These are phyloP conservation scores for Pseudomyrmex flavicornis DNA, from an alignment of 1,140 invertebrate genomes.

Conservation along the genomic window DNA sequence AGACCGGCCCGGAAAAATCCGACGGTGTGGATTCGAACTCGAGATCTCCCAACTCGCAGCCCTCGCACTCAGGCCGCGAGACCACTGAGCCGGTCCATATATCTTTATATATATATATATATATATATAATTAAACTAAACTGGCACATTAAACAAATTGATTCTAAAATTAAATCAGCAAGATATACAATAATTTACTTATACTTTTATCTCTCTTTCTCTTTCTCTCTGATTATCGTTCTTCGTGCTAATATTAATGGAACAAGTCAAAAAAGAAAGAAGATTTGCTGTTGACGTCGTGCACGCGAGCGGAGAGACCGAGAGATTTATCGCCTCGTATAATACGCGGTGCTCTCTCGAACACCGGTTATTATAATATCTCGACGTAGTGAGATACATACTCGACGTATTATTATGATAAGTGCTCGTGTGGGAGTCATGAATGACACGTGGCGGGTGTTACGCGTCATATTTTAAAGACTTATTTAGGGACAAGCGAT, in stretches of 20 bases:
- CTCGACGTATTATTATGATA: slow-evolving; percentile 66
- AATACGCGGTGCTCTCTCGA: slow-evolving; percentile 61
- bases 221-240: slow-evolving; percentile 10
- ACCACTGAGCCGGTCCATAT: too few species aligned
- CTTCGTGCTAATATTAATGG: slow-evolving; percentile 24
- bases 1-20: too few species aligned
- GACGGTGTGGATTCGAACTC: too few species aligned
- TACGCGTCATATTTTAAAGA: slow-evolving; percentile 36
- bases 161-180: too few species aligned
- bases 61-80: too few species aligned
- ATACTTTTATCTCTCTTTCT: too few species aligned
- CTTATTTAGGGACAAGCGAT: slow-evolving; percentile 32
- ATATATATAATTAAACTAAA: too few species aligned
- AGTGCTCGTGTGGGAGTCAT: slow-evolving; percentile 61
- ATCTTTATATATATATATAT: too few species aligned
- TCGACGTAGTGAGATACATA: slow-evolving; percentile 56
- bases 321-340: slow-evolving; percentile 69
- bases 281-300: not conserved
- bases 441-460: slow-evolving; percentile 53
- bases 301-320: slow-evolving; percentile 22
- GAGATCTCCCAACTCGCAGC: too few species aligned
- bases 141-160: too few species aligned
- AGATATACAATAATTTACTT: too few species aligned
- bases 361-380: slow-evolving; percentile 70
- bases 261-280: not conserved